Percentiles rank a stretch among this genome's conserved stretches.
Evolutionary conservation across 1,140 invertebrate genomes (phyloP).

Genomic region (Drosophila kikkawai): DNA sequence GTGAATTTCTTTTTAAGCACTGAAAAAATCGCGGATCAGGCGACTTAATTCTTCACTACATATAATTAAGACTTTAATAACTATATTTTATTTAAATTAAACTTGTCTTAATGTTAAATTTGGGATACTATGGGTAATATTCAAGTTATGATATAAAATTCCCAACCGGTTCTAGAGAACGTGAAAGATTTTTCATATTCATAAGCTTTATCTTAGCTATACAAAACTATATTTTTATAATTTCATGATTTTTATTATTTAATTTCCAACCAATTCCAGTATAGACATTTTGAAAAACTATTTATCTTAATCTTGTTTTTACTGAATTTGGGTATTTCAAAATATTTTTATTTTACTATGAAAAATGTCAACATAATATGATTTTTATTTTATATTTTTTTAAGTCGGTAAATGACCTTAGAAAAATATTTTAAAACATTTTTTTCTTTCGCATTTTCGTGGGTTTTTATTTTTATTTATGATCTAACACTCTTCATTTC

Average conservation of each 20-base stretch:
- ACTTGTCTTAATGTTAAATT: not conserved
- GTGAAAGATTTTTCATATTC: not conserved
- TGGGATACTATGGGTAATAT: not conserved
- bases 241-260: too few relatives aligned
- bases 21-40: not conserved
- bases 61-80: too few relatives aligned
- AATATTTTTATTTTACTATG: not conserved
- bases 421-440: not conserved
- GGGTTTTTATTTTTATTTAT: too few relatives aligned
- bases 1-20: conserved; percentile 13
- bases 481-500: not conserved
- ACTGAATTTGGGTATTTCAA: not conserved
- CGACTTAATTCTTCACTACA: too few relatives aligned
- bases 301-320: not conserved
- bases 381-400: not conserved
- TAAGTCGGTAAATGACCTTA: not conserved
- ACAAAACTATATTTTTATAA: not conserved
- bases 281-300: not conserved
- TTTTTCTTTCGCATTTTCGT: not conserved
- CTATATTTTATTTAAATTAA: not conserved
- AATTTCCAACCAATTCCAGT: not conserved
- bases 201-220: not conserved
- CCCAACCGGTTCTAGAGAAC: not conserved
- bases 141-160: not conserved
- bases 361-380: too few relatives aligned